Evolutionary conservation across 1,140 invertebrate species (phyloP).

Genomic region (Lordiphosa stackelbergi): DNA sequence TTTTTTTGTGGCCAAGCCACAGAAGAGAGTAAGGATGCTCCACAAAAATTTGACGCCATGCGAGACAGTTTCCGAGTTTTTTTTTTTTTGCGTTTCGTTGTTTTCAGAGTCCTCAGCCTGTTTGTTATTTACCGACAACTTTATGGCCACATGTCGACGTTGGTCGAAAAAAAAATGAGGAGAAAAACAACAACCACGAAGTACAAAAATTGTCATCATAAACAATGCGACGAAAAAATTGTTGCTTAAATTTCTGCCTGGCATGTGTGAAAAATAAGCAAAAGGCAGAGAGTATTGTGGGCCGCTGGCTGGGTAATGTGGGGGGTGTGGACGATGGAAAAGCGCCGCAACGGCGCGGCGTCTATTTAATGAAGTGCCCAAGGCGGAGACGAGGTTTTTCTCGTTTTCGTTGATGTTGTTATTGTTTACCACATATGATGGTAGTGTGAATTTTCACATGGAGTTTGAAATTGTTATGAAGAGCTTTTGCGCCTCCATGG

Average conservation of each 20-base stretch:
- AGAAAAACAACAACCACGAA: conserved; percentile 26
- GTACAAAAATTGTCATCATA: conserved; percentile 61
- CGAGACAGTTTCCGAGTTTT: conserved; percentile 8
- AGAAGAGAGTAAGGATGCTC: conserved; percentile 4
- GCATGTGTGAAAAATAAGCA: conserved; percentile 73
- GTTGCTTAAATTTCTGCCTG: conserved; percentile 58
- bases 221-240: conserved; percentile 55
- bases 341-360: conserved; percentile 59
- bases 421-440: conserved; percentile 29
- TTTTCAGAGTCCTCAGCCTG: conserved; percentile 32
- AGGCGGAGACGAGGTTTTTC: conserved; percentile 14
- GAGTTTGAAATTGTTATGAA: conserved; percentile 12
- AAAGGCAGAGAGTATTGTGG: conserved; percentile 40
- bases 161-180: conserved; percentile 15
- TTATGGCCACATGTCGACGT: conserved; percentile 68
- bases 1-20: not conserved
- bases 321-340: conserved; percentile 56
- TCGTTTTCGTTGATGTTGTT: conserved; percentile 17
- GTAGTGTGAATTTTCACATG: conserved; percentile 68
- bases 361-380: conserved; percentile 71
- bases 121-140: conserved; percentile 73
- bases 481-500: conserved; percentile 6
- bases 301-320: conserved; percentile 28
- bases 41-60: conserved; percentile 16
- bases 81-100: conserved; percentile 1